These are phyloP conservation scores for Microctenopoma lineatum DNA, from an alignment of 2,797 vertebrate species.

Conservation along the genomic window DNA sequence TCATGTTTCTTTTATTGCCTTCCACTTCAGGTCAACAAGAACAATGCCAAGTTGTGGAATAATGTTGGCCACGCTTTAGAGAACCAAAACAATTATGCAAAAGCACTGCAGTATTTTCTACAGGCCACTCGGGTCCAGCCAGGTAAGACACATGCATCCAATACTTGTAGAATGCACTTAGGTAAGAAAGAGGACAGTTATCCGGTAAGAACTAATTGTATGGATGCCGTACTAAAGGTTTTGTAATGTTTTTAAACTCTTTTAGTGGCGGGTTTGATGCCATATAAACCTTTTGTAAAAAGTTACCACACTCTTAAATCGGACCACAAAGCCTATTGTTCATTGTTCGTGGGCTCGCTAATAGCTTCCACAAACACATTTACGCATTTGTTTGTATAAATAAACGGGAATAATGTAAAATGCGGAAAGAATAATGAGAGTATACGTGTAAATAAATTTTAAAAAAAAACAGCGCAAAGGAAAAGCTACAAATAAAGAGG, in stretches of 20 bases:
- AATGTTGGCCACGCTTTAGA: conserved; percentile 98
- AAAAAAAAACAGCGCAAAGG: background rate
- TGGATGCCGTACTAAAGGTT: background rate
- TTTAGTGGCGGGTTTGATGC: background rate
- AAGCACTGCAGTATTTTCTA: conserved; percentile 92
- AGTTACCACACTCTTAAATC: background rate
- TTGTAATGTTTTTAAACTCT: background rate
- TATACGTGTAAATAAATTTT: background rate
- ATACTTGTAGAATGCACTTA: no score
- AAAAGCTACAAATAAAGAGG: background rate
- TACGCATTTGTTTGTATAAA: background rate
- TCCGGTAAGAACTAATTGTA: background rate
- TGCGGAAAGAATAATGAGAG: no score
- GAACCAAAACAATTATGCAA: conserved; percentile 94
- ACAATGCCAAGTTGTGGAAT: conserved; percentile 99
- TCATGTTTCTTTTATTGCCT: conserved; percentile 1
- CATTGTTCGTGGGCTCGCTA: background rate
- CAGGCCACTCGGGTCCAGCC: conserved; percentile 97
- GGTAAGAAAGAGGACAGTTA: no score
- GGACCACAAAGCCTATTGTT: background rate
- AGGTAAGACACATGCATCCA: conserved; percentile 81
- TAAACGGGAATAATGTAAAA: background rate
- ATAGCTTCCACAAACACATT: no score
- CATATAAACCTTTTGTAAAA: background rate
- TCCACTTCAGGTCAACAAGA: conserved; percentile 92